Base-by-base conservation (phyloP, 2,797 vertebrate genomes). In the Myotis planiceps region DNA sequence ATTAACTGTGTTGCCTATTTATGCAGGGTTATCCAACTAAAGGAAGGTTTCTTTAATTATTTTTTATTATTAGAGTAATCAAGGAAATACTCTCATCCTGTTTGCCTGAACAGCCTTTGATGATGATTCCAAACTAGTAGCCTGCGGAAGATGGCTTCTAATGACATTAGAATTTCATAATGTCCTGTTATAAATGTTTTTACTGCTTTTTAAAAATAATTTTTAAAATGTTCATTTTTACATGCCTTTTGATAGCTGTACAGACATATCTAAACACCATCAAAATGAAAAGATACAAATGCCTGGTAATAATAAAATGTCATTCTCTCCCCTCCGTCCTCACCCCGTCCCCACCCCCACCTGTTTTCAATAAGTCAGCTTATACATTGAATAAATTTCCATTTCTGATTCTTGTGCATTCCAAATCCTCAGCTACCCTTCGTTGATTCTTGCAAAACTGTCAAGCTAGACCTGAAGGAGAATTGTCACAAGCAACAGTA, bases 201-300 rank as follows among this genome's bases (percentile, higher is more conserved):
- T 95, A 90, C 75, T 96, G 88, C 96, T 97, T 98, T 98, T 91
- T 96, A 63, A 95, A 58, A 96, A 95, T 63, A 32, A 88, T 81
- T 78, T 34, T n/a, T 72, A 47, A 79, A 45, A 51, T 76, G 49
- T 96, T 95, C 49, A 32, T 63, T 96, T 89, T 96, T 95, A 60
- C 29, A 92, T 97, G 83, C 92, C 74, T 89, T 97, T 82, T 63
- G 66, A 29, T 81, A 97, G 86, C 51, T 95, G 71, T 88, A 58
- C 97, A 75, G 94, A 96, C 68, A 45, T 80, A 74, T 66, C 25
- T 32, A 96, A 95, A 80, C 85, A 51, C 71, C 69, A 89, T 88
- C 63, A 86, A 96, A 97, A 96, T 92, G 0, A 0, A 82, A 87
- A 96, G 71, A 93, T 45, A 97, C 5, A 94, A 94, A 95, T 66